Evolutionary conservation across 1,140 invertebrate genomes (phyloP).

Genomic region (Bicyclus anynana): DNA sequence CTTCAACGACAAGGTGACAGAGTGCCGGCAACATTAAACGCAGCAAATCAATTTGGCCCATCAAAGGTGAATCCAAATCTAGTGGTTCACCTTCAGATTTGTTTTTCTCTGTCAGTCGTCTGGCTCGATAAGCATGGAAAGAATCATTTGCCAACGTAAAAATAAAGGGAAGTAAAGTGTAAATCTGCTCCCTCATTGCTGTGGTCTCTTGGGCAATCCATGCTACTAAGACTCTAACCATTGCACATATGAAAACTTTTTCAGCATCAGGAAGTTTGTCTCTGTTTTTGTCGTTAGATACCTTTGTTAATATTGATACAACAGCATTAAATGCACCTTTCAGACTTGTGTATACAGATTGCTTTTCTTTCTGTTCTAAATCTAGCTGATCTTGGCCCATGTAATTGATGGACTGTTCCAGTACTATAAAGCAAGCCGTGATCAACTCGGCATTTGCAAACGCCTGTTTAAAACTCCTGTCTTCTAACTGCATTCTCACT

Average conservation of each 20-base stretch:
- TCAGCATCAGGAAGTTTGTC: conserved; percentile 81
- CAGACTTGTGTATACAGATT: conserved; percentile 91
- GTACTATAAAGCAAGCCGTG: conserved; percentile 88
- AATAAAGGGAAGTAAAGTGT: conserved; percentile 87
- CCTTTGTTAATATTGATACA: conserved; percentile 83
- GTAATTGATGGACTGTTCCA: conserved; percentile 89
- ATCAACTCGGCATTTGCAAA: conserved; percentile 86
- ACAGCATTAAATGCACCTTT: conserved; percentile 93
- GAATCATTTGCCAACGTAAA: conserved; percentile 88
- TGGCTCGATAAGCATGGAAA: conserved; percentile 84
- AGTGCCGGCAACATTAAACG: conserved; percentile 90
- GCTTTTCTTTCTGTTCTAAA: conserved; percentile 92
- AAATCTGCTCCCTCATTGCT: conserved; percentile 90
- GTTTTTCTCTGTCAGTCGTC: conserved; percentile 80
- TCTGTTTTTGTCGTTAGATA: conserved; percentile 84
- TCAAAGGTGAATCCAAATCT: conserved; percentile 68
- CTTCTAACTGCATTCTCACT: conserved; percentile 94
- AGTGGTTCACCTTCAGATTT: conserved; percentile 77
- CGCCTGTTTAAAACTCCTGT: conserved; percentile 88
- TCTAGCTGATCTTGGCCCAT: conserved; percentile 89
- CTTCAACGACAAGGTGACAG: conserved; percentile 94
- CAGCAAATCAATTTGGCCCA: conserved; percentile 87
- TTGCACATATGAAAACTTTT: conserved; percentile 88
- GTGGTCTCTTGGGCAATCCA: conserved; percentile 95
- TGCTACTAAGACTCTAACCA: conserved; percentile 88